Base-by-base conservation (phyloP, 2,113 vertebrate species). In the Epinephelus moara region DNA sequence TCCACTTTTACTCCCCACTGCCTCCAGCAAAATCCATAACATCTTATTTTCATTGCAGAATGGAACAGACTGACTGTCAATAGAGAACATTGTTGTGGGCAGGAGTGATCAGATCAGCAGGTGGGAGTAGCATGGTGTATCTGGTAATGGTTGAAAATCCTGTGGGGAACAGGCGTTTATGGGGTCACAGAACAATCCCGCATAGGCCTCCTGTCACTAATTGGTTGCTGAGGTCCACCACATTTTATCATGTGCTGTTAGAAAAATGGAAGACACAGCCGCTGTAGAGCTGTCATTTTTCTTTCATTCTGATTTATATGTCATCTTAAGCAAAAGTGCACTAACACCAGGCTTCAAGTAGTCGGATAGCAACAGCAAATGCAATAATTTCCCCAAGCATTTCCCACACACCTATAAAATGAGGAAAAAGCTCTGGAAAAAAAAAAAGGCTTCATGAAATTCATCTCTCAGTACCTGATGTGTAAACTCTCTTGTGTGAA, bases 301-400 rank as follows among this genome's bases (percentile, higher is more conserved):
- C 75, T 78, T 84, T 88, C 30, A 82, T 84, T 73, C 52, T 27
- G 70, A 82, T 86, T 86, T 63, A 88, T 86, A 77, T 75, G 88
- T 91, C 64, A 88, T 82, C 47, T 77, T 13, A 19, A 85, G 62
- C 56, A 70, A 78, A 84, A 74, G 75, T 80, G 79, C 78, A 75
- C 76, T 75, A 62, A 71, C 27, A 66, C 19, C 33, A 61, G 3
- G 23, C 68, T 88, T 80, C 68, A 74, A 75, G 70, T 55, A 78
- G 49, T 33, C 21, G 21, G 55, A 79, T 53, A 71, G 47, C 67
- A 62, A 47, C 15, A 47, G 6, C 33, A 30, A 67, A 30, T 63
- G 61, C 72, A 85, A 56, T 60, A 66, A 69, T 62, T 73, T 27
- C 61, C 27, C 2, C n/a, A 63, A 59, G 60, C 42, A 61, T 55